Evolutionary conservation across 1,140 invertebrate genomes (phyloP).

Genomic region (Sminthurinus signatus): DNA sequence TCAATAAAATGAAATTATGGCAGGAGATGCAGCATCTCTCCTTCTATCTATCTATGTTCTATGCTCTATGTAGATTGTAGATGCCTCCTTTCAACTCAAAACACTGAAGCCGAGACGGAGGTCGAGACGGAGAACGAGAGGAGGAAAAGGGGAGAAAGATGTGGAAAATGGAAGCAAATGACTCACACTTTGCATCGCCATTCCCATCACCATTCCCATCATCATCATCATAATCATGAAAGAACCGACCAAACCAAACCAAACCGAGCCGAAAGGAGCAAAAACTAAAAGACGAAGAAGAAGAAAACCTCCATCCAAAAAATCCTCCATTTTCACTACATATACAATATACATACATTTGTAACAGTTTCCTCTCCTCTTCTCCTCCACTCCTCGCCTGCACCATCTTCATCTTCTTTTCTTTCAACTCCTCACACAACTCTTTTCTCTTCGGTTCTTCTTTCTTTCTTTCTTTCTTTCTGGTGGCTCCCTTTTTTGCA

Average conservation of each 20-base stretch:
- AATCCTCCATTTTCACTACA: too few species aligned
- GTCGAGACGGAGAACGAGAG: not conserved
- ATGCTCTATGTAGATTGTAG: not conserved
- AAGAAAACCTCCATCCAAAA: too few species aligned
- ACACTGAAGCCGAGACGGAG: not conserved
- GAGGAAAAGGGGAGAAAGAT: not conserved
- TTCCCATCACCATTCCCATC: conserved; percentile 21
- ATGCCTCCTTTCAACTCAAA: not conserved
- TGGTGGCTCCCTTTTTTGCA: conserved; percentile 1
- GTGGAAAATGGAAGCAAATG: not conserved
- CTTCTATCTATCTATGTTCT: not conserved
- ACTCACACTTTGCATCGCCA: conserved; percentile 21
- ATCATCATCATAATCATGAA: conserved; percentile 22
- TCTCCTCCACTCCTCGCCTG: too few species aligned
- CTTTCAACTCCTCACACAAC: too few species aligned
- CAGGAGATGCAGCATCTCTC: conserved; percentile 6
- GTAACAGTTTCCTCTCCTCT: not conserved
- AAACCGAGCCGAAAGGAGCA: too few species aligned
- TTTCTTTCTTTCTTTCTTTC: conserved; percentile 1
- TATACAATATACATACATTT: not conserved
- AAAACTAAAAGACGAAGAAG: too few species aligned
- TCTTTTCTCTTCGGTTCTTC: too few species aligned
- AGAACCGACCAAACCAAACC: too few species aligned
- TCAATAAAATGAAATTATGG: conserved; percentile 34
- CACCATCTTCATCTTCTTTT: too few species aligned